Base-by-base conservation (phyloP, 2,797 vertebrate species). In the Enteromius unitaeniatus region DNA sequence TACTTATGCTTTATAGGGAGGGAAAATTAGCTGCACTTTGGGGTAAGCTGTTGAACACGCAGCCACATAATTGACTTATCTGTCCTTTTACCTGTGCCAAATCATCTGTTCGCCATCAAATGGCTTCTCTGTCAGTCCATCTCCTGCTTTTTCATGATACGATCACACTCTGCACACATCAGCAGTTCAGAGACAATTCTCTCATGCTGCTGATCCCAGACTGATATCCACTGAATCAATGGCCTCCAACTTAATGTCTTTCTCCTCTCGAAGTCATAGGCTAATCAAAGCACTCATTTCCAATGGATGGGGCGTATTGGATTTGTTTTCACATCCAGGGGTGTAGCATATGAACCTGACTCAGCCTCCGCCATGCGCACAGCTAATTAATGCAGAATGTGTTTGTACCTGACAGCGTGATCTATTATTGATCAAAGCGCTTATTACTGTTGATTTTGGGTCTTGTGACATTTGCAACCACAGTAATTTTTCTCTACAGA, bases 381-480 rank as follows among this genome's bases (percentile, higher is more conserved):
- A 51, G 83, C 81, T 90, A 85, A 87, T 90, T 87, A 87, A 90
- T 89, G 81, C 81, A 47, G 79, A 65, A 69, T 68, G 81, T 73
- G 84, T 87, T 70, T 89, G 80, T 75, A 86, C 84, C 83, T 89
- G 90, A 85, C 88, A 87, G 84, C 67, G 26, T 84, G 88, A 85
- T 88, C 76, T 79, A 85, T 88, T 88, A 90, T 90, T 88, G 88
- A 90, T 91, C 86, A 86, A 89, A 87, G 87, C 55, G 49, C 74
- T 90, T 89, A 90, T 90, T 90, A 87, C 87, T 90, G 87, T 89
- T 89, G 88, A 92, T 89, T 89, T 88, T 87, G 82, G 77, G 81
- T 89, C 85, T 85, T 88, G 87, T 90, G 89, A 84, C 88, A 87
- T 90, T 88, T 88, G 84, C 87, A 85, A 85, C 78, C 8, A 47